These are phyloP conservation scores for Pocillopora verrucosa DNA, from an alignment of 64 coral and sea anemone genomes.

Conservation along the genomic window DNA sequence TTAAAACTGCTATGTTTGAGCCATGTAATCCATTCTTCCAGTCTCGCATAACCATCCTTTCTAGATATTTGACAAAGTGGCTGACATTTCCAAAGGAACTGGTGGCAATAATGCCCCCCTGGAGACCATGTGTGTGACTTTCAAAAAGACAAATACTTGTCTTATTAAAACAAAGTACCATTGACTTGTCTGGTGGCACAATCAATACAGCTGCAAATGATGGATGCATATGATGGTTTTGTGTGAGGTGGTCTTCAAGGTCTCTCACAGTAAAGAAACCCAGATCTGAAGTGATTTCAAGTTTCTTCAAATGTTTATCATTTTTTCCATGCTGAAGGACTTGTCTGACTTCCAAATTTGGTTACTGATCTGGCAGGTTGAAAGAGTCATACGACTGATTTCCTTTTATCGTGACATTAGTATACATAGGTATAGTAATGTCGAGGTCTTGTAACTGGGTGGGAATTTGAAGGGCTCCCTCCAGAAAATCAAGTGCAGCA, in stretches of 20 bases:
- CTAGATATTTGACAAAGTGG: background rate
- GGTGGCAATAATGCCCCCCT: slow-evolving; percentile 29
- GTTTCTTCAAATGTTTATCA: too few relatives aligned
- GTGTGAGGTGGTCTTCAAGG: too few relatives aligned
- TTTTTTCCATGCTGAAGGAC: background rate
- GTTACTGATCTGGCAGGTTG: background rate
- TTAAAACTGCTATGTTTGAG: too few relatives aligned
- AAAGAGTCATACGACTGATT: background rate
- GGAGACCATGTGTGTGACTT: slow-evolving; percentile 21
- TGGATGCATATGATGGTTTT: too few relatives aligned
- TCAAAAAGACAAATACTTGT: slow-evolving; percentile 35
- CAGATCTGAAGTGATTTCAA: too few relatives aligned
- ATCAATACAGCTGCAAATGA: too few relatives aligned
- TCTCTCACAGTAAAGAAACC: too few relatives aligned
- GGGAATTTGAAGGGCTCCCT: background rate
- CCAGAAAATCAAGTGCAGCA: slow-evolving; percentile 7
- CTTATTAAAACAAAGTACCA: too few relatives aligned
- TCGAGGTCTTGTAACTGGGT: background rate
- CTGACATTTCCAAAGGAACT: background rate
- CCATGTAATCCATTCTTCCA: too few relatives aligned
- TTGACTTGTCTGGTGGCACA: too few relatives aligned
- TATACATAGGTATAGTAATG: background rate
- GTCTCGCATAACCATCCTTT: too few relatives aligned
- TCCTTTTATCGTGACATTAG: background rate
- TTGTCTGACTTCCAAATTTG: background rate